phyloP scores from a whole-genome alignment of 2,113 vertebrate species.

The Psettodes erumei region DNA sequence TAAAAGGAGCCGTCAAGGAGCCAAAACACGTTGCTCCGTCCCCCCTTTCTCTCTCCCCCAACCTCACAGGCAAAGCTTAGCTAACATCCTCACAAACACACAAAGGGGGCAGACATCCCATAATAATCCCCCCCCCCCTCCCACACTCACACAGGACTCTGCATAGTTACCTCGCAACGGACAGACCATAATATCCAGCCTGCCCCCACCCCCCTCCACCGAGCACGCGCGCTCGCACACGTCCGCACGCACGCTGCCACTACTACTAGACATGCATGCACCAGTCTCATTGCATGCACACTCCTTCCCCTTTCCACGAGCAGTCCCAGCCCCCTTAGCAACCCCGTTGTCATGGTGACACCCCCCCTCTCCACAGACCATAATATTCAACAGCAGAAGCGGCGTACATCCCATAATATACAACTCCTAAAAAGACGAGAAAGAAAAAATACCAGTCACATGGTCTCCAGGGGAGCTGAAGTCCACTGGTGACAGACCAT shows the following conservation, averaged over 20 bases:
- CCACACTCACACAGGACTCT: constrained; percentile 86
- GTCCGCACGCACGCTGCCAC: constrained; percentile 65
- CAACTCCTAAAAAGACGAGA: constrained; percentile 79
- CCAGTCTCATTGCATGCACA: constrained; percentile 71
- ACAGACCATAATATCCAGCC: constrained; percentile 88
- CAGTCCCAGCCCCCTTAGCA: constrained; percentile 86
- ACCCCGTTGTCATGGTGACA: constrained; percentile 85
- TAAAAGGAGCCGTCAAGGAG: constrained; percentile 57
- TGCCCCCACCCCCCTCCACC: constrained; percentile 75
- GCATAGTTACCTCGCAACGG: constrained; percentile 88
- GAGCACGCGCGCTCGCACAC: constrained; percentile 51
- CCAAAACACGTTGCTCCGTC: constrained; percentile 79
- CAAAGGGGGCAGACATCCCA: constrained; percentile 90
- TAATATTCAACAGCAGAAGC: constrained; percentile 81
- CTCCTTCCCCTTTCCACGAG: constrained; percentile 80
- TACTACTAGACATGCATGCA: constrained; percentile 67
- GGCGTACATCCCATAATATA: constrained; percentile 85
- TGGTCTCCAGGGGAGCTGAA: constrained; percentile 80
- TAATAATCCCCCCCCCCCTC: constrained; percentile 84
- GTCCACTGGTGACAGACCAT: constrained; percentile 83
- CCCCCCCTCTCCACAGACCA: constrained; percentile 81
- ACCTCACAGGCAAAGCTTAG: constrained; percentile 81
- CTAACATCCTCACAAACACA: constrained; percentile 85
- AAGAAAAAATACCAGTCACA: constrained; percentile 74
- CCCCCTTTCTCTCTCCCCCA: constrained; percentile 80